These are phyloP conservation scores for Poeciliopsis paucimaculata DNA, from an alignment of 2,797 vertebrate species.

Conservation along the genomic window DNA sequence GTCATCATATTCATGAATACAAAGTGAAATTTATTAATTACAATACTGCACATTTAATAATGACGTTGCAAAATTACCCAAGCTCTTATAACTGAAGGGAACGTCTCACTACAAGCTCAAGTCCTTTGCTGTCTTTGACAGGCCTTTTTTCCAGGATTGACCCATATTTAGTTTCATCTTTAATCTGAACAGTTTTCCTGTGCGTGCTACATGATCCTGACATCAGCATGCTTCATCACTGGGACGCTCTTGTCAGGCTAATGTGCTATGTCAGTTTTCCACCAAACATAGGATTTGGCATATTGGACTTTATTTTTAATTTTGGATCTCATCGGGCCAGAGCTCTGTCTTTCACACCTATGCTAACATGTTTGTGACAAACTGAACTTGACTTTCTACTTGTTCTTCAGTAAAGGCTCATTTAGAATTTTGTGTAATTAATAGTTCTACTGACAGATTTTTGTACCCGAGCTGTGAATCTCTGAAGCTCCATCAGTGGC, in stretches of 20 bases:
- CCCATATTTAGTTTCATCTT: neutral
- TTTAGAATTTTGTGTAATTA: neutral
- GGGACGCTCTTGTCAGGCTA: too few species aligned
- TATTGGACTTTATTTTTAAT: neutral
- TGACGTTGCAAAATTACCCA: too few species aligned
- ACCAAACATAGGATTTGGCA: neutral
- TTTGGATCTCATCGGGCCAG: neutral
- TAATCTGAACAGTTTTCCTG: neutral
- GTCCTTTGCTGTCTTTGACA: neutral
- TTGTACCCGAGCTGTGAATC: neutral
- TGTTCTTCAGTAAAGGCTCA: neutral
- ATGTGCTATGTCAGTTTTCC: neutral
- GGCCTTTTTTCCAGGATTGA: neutral
- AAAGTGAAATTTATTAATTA: too few species aligned
- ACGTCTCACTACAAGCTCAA: neutral
- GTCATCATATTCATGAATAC: too few species aligned
- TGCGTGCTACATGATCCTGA: neutral
- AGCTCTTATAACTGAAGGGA: too few species aligned
- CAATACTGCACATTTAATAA: too few species aligned
- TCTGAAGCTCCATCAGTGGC: neutral
- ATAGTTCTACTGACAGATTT: neutral
- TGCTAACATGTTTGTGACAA: neutral
- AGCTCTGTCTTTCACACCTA: neutral
- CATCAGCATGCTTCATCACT: too few species aligned
- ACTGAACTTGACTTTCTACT: neutral